phyloP scores from a whole-genome alignment of 2,113 vertebrate species.

The Sialia sialis region DNA sequence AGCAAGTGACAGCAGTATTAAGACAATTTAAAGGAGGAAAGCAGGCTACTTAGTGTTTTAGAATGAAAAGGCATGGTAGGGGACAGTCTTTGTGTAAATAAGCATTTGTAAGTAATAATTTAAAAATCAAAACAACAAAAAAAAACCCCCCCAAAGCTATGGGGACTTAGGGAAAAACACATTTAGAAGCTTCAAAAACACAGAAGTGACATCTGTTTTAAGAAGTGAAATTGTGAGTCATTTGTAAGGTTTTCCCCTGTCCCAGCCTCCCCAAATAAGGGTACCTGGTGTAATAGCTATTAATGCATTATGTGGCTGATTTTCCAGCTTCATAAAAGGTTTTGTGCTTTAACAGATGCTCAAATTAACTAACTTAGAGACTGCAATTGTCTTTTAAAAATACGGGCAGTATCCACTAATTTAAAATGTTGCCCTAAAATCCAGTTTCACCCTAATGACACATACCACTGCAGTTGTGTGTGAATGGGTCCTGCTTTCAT shows the following conservation, averaged over 20 bases:
- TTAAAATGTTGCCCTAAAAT: neutral
- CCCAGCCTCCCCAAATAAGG: neutral
- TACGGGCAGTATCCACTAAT: neutral
- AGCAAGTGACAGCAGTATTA: neutral
- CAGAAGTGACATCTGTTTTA: neutral
- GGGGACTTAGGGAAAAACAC: neutral
- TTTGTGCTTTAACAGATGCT: neutral
- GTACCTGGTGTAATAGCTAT: neutral
- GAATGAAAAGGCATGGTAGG: neutral
- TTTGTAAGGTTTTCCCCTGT: neutral
- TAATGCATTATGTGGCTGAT: neutral
- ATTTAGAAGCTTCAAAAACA: neutral
- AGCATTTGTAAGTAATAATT: neutral
- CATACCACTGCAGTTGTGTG: neutral
- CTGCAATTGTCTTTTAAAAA: neutral
- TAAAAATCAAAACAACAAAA: neutral
- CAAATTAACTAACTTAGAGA: neutral
- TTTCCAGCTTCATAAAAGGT: neutral
- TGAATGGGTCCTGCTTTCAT: neutral
- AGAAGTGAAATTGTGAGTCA: slow-evolving; percentile 12
- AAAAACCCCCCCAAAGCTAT: neutral
- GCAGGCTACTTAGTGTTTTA: neutral
- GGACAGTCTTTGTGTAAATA: neutral
- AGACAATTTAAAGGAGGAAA: neutral
- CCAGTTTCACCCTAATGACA: neutral